Percentiles rank a stretch among this genome's conserved stretches.
phyloP scores from a whole-genome alignment of 2,797 vertebrate species.

The Anniella stebbinsi region DNA sequence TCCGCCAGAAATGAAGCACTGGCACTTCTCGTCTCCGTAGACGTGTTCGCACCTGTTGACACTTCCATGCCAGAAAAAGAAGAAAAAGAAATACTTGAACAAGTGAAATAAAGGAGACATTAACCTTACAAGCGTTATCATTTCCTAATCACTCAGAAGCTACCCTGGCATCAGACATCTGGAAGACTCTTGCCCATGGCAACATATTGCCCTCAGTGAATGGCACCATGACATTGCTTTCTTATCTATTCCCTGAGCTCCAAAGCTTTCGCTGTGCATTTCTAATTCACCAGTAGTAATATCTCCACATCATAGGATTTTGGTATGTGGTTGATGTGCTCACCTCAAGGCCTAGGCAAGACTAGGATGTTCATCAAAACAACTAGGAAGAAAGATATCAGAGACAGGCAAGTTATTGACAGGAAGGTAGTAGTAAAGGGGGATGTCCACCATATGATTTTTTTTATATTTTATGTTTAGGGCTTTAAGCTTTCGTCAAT shows the following conservation, averaged over 20 bases:
- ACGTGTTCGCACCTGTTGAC: constrained; percentile 82
- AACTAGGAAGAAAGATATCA: background rate
- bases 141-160: constrained; percentile 16
- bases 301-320: background rate
- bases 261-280: background rate
- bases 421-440: background rate
- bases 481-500: background rate
- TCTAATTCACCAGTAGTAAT: background rate
- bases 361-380: background rate
- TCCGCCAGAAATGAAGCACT: constrained; percentile 72
- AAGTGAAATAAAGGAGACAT: constrained; percentile 37
- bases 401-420: background rate
- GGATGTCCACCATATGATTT: too few species aligned
- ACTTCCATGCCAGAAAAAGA: constrained; percentile 70
- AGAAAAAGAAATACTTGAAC: constrained; percentile 50
- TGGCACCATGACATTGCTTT: background rate
- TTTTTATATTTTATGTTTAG: background rate
- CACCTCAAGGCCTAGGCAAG: background rate
- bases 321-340: background rate
- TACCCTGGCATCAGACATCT: background rate
- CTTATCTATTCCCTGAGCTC: background rate
- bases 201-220: constrained; percentile 5
- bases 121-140: constrained; percentile 37
- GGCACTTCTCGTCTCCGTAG: constrained; percentile 70
- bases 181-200: constrained; percentile 1